These are phyloP conservation scores for Melolontha melolontha DNA, from an alignment of 2,888 invertebrate genomes.

Conservation along the genomic window DNA sequence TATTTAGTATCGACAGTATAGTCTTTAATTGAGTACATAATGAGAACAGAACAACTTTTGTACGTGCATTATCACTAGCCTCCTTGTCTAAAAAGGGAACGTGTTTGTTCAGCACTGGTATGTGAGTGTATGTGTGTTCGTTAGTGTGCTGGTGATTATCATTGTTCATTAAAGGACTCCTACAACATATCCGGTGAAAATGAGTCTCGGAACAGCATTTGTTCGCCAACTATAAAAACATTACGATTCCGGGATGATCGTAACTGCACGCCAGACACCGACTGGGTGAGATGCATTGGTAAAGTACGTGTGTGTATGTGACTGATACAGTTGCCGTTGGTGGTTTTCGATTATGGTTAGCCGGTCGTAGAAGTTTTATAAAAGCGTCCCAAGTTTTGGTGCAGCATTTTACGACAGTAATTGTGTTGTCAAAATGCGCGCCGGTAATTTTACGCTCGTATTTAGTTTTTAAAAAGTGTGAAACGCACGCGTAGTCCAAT, in stretches of 20 bases:
- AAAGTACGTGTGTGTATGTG: too few species aligned
- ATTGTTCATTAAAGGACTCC: conserved; percentile 37
- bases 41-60: conserved; percentile 15
- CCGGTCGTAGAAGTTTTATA: conserved; percentile 51
- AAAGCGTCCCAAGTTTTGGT: conserved; percentile 57
- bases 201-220: conserved; percentile 38
- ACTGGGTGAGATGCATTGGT: conserved; percentile 39
- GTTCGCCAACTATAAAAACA: conserved; percentile 60
- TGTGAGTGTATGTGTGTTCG: conserved; percentile 14
- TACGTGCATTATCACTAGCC: conserved; percentile 23
- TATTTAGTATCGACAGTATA: conserved; percentile 19
- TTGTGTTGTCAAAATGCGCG: conserved; percentile 62
- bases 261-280: conserved; percentile 62
- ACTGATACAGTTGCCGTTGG: too few species aligned
- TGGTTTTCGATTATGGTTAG: too few species aligned
- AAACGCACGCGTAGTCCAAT: conserved; percentile 26
- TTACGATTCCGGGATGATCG: conserved; percentile 64
- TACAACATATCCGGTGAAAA: conserved; percentile 37
- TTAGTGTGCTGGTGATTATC: conserved; percentile 25
- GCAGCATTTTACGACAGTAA: conserved; percentile 63
- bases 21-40: conserved; percentile 26
- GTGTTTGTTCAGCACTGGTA: neutral
- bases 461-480: conserved; percentile 42
- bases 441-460: conserved; percentile 50
- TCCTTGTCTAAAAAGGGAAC: conserved; percentile 27